Conservation (phyloP, 2,113 vertebrate species). For the Falco punctatus region DNA sequence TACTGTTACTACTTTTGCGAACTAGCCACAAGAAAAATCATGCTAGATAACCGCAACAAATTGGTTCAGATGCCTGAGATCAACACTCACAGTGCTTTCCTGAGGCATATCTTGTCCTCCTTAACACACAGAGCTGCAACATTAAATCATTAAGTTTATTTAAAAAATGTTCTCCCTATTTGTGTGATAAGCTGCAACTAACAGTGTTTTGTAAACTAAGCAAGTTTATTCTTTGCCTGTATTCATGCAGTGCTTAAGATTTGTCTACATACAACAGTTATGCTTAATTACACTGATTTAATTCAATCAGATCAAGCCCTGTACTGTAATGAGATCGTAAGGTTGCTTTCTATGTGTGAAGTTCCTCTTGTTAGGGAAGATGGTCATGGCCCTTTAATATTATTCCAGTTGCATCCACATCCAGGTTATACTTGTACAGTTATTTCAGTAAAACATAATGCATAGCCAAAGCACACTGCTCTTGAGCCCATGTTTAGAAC, state of each 20-base stretch:
- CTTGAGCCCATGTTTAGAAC: not conserved
- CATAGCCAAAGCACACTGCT: not conserved
- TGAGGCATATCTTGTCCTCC: not conserved
- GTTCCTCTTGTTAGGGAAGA: not conserved
- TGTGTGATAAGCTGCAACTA: not conserved
- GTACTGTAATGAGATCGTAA: not conserved
- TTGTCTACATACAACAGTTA: conserved; percentile 44
- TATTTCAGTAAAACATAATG: not conserved
- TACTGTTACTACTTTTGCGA: not conserved
- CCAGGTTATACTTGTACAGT: not conserved
- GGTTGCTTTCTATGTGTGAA: not conserved
- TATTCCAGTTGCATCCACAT: not conserved
- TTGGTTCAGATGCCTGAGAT: not conserved
- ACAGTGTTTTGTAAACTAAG: conserved; percentile 43
- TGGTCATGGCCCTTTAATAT: not conserved
- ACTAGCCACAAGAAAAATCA: not conserved
- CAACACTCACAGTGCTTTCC: not conserved
- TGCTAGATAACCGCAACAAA: not conserved
- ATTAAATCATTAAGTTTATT: conserved; percentile 47
- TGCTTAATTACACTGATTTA: conserved; percentile 24
- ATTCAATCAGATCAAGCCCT: conserved; percentile 24
- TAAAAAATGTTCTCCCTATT: conserved; percentile 8
- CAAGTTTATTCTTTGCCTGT: conserved; percentile 23
- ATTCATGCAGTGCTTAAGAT: conserved; percentile 20
- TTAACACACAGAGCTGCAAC: conserved; percentile 1